A percentile compares a stretch with the other conserved stretches of the same genome.
phyloP scores from a whole-genome alignment of 2,888 invertebrate species.

The Tenthredo livida region DNA sequence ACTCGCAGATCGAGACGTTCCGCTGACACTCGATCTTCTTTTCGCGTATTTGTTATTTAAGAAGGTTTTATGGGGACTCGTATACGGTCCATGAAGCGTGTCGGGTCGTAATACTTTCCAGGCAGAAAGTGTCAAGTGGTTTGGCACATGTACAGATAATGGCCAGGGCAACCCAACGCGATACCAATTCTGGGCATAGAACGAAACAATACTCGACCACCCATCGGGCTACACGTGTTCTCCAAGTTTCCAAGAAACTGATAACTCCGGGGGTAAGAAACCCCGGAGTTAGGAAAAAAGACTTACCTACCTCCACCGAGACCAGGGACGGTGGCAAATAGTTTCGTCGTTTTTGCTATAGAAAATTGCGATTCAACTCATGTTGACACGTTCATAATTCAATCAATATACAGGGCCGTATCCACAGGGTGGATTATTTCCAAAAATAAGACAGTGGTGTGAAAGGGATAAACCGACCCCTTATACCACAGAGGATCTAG shows the following conservation, averaged over 20 bases:
- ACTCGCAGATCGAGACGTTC: neutral
- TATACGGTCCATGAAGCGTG: neutral
- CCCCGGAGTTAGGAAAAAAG: conserved; percentile 53
- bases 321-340: neutral
- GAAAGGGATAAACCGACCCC: neutral
- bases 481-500: neutral
- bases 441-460: neutral
- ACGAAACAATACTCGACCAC: conserved; percentile 61
- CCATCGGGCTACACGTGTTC: conserved; percentile 64
- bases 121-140: conserved; percentile 50
- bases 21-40: neutral
- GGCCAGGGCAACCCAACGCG: conserved; percentile 18
- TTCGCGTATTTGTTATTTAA: neutral
- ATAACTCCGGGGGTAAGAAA: conserved; percentile 53
- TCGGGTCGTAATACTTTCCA: conserved; percentile 39
- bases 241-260: conserved; percentile 62
- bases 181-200: conserved; percentile 41
- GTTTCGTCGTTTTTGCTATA: neutral
- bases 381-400: neutral
- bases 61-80: neutral
- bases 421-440: neutral
- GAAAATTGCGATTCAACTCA: neutral
- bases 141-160: conserved; percentile 44
- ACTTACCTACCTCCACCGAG: neutral
- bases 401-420: neutral